Percentiles rank a stretch among this genome's conserved stretches.
Evolutionary conservation across 2,888 invertebrate species (phyloP).

Genomic region (Sialis fuliginosa): DNA sequence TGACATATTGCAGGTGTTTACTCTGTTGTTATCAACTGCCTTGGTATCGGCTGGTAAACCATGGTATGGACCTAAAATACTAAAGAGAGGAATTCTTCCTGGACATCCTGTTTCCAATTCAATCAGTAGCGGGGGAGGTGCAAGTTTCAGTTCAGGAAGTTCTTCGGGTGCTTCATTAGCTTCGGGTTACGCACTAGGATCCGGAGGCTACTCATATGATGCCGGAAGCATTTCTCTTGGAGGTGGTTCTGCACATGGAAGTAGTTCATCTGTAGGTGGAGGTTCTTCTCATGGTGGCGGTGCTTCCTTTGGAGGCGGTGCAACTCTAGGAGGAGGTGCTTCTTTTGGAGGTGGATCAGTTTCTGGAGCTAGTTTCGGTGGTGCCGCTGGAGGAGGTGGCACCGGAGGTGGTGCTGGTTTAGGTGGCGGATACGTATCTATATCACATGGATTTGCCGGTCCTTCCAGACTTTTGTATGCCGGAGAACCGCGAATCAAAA

Average conservation of each 20-base stretch:
- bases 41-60: conserved; percentile 18
- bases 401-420: conserved; percentile 1
- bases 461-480: conserved; percentile 7
- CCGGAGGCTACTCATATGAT: conserved; percentile 7
- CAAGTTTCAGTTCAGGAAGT: conserved; percentile 6
- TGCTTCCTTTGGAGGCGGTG: conserved; percentile 10
- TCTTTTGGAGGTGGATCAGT: conserved; percentile 11
- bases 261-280: conserved; percentile 7
- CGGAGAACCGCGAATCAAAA: conserved; percentile 13
- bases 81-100: background rate
- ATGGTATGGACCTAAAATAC: conserved; percentile 5
- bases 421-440: no score
- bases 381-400: conserved; percentile 5
- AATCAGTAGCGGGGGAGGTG: background rate
- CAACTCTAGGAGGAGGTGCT: conserved; percentile 10
- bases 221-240: conserved; percentile 7
- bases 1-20: conserved; percentile 21
- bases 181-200: background rate
- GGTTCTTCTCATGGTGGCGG: conserved; percentile 10
- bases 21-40: conserved; percentile 25
- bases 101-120: no score
- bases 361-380: conserved; percentile 9
- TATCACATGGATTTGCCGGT: conserved; percentile 1
- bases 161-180: conserved; percentile 7
- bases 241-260: conserved; percentile 4